phyloP scores from a whole-genome alignment of 2,113 vertebrate genomes.

The Centropristis striata region DNA sequence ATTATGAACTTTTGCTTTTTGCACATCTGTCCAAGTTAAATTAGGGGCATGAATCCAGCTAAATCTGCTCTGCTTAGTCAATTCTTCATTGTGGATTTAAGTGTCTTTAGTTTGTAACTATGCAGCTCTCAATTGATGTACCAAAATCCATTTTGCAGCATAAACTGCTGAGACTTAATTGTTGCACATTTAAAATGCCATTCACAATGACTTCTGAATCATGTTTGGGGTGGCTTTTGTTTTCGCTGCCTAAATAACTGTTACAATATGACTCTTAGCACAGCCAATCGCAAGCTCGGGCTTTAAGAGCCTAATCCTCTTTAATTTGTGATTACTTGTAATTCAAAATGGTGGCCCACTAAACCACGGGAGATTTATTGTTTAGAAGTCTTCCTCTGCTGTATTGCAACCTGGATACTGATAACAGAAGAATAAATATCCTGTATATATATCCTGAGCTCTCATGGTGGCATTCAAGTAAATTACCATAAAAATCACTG shows the following conservation, averaged over 20 bases:
- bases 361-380: constrained; percentile 71
- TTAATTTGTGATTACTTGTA: constrained; percentile 80
- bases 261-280: constrained; percentile 66
- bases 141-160: constrained; percentile 53
- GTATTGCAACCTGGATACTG: constrained; percentile 63
- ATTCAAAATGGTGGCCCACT: constrained; percentile 72
- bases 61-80: background rate
- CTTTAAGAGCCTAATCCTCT: constrained; percentile 76
- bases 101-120: constrained; percentile 37
- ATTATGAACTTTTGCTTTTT: background rate
- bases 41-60: background rate
- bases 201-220: constrained; percentile 68
- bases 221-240: constrained; percentile 63
- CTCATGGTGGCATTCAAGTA: constrained; percentile 68
- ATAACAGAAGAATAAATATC: constrained; percentile 64
- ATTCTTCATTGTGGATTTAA: constrained; percentile 40
- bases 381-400: constrained; percentile 71
- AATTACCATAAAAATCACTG: constrained; percentile 76
- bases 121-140: constrained; percentile 21
- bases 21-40: background rate
- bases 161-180: constrained; percentile 61
- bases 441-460: constrained; percentile 56
- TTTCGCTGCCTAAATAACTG: constrained; percentile 69
- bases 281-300: constrained; percentile 63
- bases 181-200: constrained; percentile 59